phyloP scores from a whole-genome alignment of 92 coral and sea anemone species.

The Porites rus region DNA sequence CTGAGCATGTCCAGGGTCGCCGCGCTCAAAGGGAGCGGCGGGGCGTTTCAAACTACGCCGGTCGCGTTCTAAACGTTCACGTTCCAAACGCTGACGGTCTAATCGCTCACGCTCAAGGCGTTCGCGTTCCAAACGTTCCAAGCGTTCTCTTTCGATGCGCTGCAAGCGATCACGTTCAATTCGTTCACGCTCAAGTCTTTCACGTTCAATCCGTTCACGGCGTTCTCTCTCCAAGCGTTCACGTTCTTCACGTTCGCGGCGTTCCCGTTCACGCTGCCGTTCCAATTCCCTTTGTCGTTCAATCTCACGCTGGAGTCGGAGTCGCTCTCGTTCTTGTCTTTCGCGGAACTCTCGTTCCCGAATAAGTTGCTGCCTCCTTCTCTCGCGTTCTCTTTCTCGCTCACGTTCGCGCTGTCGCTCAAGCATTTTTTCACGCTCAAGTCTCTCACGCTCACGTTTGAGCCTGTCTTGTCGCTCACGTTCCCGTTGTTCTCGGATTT shows the following conservation, averaged over 20 bases:
- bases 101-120: slow-evolving; percentile 82
- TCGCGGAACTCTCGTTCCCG: slow-evolving; percentile 96
- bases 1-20: slow-evolving; percentile 67
- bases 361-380: slow-evolving; percentile 81
- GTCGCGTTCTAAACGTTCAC: slow-evolving; percentile 88
- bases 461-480: slow-evolving; percentile 91
- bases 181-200: slow-evolving; percentile 85
- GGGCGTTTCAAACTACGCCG: slow-evolving; percentile 92
- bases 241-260: slow-evolving; percentile 83
- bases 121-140: slow-evolving; percentile 90
- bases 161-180: slow-evolving; percentile 93
- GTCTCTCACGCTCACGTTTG: slow-evolving; percentile 95
- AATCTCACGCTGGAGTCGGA: slow-evolving; percentile 89
- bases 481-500: slow-evolving; percentile 92
- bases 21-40: slow-evolving; percentile 80
- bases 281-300: slow-evolving; percentile 92
- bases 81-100: slow-evolving; percentile 90
- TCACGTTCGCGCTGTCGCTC: slow-evolving; percentile 94
- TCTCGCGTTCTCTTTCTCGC: slow-evolving; percentile 93
- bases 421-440: slow-evolving; percentile 90
- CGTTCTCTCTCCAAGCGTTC: slow-evolving; percentile 93
- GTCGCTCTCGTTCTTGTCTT: slow-evolving; percentile 92
- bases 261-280: slow-evolving; percentile 84
- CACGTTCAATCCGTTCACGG: slow-evolving; percentile 97
- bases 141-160: slow-evolving; percentile 93